These are phyloP conservation scores for Drosophila paranaensis DNA, from an alignment of 2,888 invertebrate species.

Conservation along the genomic window DNA sequence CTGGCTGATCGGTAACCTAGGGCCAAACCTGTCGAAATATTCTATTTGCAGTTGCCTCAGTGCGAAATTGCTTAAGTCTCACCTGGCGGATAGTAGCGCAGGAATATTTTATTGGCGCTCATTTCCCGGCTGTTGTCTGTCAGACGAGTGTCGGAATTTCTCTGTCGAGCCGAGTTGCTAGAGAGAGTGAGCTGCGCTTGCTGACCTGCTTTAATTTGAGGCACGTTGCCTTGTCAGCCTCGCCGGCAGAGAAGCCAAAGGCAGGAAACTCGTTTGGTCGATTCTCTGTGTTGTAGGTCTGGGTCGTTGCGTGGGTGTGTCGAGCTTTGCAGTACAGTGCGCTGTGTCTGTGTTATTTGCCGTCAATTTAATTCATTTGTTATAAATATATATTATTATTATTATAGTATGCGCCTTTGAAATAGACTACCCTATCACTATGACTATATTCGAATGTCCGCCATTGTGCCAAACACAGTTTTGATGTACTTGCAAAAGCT, in stretches of 20 bases:
- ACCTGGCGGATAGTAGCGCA: slow-evolving; percentile 91
- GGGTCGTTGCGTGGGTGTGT: slow-evolving; percentile 32
- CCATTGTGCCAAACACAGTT: not conserved
- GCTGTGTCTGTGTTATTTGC: not conserved
- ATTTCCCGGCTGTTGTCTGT: slow-evolving; percentile 82
- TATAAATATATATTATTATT: not conserved
- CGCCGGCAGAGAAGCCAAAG: slow-evolving; percentile 8
- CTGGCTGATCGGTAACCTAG: slow-evolving; percentile 88
- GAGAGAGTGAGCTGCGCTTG: slow-evolving; percentile 39
- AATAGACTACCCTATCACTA: not conserved
- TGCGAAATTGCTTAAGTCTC: slow-evolving; percentile 1
- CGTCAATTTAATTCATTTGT: no score
- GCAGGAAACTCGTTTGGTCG: slow-evolving; percentile 65
- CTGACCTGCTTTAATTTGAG: slow-evolving; percentile 75
- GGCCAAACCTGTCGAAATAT: slow-evolving; percentile 85
- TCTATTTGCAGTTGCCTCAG: not conserved
- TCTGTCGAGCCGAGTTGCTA: slow-evolving; percentile 13
- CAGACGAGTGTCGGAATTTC: slow-evolving; percentile 39
- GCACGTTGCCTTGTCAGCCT: slow-evolving; percentile 55
- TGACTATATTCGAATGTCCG: not conserved
- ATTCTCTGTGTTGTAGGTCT: slow-evolving; percentile 58
- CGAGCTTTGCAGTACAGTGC: not conserved
- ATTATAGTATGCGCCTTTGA: not conserved
- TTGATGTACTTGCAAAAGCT: not conserved
- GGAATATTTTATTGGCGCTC: slow-evolving; percentile 89